Base-by-base conservation (phyloP, 2,113 vertebrate species). In the Acinonyx jubatus region DNA sequence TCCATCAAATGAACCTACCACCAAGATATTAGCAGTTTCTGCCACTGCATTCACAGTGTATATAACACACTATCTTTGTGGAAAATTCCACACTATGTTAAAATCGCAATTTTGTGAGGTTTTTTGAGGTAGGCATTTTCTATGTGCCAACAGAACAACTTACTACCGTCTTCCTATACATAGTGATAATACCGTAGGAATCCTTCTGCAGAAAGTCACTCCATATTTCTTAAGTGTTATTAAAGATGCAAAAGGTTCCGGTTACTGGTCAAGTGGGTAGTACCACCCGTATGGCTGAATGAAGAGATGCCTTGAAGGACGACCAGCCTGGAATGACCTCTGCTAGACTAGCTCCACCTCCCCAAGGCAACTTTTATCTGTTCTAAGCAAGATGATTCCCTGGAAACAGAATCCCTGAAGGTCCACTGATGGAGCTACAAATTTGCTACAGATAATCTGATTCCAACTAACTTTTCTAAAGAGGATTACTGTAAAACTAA, bases 91-190 rank as follows among this genome's bases (percentile, higher is more conserved):
- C 16, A 80, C 66, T 86, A 45, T 0, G 4, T 69, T 85, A 84
- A 90, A 93, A 95, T 65, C 27, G 1, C 29, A 89, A 68, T 52
- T 82, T 74, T 81, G 23, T 73, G 79, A 57, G 7, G 8, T n/a
- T 31, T 86, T 81, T 86, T 87, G 31, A 81, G 27, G 41, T 48
- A 84, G 2, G 68, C 52, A 12, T 57, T 91, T 55, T 94, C 74
- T 90, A 96, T 41, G 89, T 95, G 48, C 57, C 63, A 97, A 91
- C 80, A 86, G 29, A 61, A 76, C 5, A 92, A 94, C n/a, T 29
- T 91, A 57, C 48, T 50, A 33, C 57, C 9, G 36, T 81, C 38
- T 92, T 85, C 57, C 65, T 48, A 94, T 25, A 41, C n/a, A 48
- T 3, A 89, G 31, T 63, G 38, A 33, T 38, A 92, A 65, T 18